Evolutionary conservation across 1,140 invertebrate genomes (phyloP), one percentile per base, ranked within the genome.

Genomic region (Drosophila santomea): DNA sequence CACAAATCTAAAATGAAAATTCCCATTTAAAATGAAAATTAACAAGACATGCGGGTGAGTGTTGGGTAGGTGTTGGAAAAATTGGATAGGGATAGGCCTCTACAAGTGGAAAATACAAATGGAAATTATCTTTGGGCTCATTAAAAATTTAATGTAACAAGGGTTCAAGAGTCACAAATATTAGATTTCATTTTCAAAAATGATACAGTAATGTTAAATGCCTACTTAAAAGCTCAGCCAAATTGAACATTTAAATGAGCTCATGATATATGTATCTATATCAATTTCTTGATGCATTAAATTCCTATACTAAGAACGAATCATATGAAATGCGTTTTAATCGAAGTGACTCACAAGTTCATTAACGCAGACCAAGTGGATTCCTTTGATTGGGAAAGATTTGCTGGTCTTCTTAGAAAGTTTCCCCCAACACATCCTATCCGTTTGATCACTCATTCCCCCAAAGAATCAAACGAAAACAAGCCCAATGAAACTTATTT

Each of bases 21-120:
- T 35, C 25, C 17, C 38, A 64, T 64, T 72, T 58, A 69, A 64
- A 67, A 63, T 63, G 50, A 66, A 66, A 75, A 68, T 59, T 55
- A 80, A 80, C 76, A 55, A 78, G 74, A 7, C 48, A 85, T 86
- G 82, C 82, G 81, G 83, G 83, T 47, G 11, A 35, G 60, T 28
- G 64, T 66, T 15, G 64, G 64, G 64, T 66, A 20, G 64, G 64
- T 44, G 47, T 66, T 11, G 32, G 20, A 32, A 54, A 35, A 69
- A 35, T 8, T 14, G 11, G 2, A 2, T 32, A 7, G 6, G 7
- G 23, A 14, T 14, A 36, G 15, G 3, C 6, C 3, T 12, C 39
- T 54, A 47, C 35, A 64, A 64, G 64, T 56, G 44, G 38, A 68
- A 69, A 64, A 62, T 60, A 10, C 25, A 58, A 78, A 72, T 55